Evolutionary conservation across 2,888 invertebrate species (phyloP).

Genomic region (Euphydryas editha): DNA sequence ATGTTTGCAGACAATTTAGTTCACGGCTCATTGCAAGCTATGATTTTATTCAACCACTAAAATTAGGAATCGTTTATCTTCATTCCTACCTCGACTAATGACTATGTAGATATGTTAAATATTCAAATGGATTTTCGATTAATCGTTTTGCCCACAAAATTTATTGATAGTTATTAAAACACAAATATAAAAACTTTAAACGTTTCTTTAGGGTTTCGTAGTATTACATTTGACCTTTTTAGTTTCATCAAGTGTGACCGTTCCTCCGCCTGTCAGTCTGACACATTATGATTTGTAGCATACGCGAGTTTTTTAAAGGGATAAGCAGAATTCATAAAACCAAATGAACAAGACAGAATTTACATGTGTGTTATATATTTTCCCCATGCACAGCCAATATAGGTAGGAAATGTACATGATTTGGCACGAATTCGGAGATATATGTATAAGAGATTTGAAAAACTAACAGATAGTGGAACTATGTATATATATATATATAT

Average conservation of each 20-base stretch:
- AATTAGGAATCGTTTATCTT: constrained; percentile 35
- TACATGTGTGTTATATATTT: neutral
- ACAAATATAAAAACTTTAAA: constrained; percentile 18
- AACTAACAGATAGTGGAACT: too few relatives aligned
- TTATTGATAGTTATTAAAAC: constrained; percentile 33
- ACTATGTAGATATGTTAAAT: constrained; percentile 21
- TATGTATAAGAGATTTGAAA: too few relatives aligned
- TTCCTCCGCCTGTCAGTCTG: neutral
- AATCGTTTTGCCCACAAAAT: constrained; percentile 20
- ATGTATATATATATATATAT: too few relatives aligned
- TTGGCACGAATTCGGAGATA: too few relatives aligned
- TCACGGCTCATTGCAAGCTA: constrained; percentile 64
- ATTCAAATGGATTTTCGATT: constrained; percentile 28
- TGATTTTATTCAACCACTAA: constrained; percentile 48
- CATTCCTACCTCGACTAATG: constrained; percentile 26
- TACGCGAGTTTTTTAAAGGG: neutral
- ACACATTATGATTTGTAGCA: neutral
- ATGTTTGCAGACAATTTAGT: constrained; percentile 74
- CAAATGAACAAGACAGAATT: neutral
- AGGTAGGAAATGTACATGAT: too few relatives aligned
- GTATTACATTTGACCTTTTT: neutral
- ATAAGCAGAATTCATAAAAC: neutral
- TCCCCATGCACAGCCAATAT: too few relatives aligned
- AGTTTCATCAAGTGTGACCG: neutral
- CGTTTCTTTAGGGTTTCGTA: neutral